Evolutionary conservation across 2,888 invertebrate genomes (phyloP), one percentile per base, ranked within the genome.

Genomic region (Ophion obscuratus): DNA sequence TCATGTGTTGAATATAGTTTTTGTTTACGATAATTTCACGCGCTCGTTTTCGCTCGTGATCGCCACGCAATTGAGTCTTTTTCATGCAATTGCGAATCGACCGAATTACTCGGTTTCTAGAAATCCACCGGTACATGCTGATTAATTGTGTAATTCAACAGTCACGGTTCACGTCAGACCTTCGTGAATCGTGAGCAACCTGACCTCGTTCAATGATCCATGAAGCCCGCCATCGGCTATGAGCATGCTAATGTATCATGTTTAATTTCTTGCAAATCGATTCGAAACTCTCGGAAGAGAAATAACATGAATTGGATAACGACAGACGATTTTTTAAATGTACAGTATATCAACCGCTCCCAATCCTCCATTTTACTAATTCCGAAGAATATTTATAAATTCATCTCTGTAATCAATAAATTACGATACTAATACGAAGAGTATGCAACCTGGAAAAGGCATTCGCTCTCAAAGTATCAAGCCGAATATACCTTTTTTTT

Each of bases 341-440:
- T 84, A 84, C 79, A 84, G 70, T 79, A 53, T 27, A 75, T 61
- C 11, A 61, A 24, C 36, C 47, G 17, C 24, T 53, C 57, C 66
- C 66, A 17, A 31, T 57, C 66, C 57, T 24, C 40, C 59, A 27
- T 66, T 80, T 64, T 27, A 66, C 73, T 74, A 73, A 53, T 71
- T 31, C 59, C 44, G 64, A 71, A 78, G 64, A 70, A 36, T 70
- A 80, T 20, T 53, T 47, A 61, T 70, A 79, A 75, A 62, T 75
- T 68, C 61, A 79, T 74, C 75, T 11, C 64, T 84, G 78, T 84
- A 84, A 68, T 80, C 83, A 80, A 84, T 84, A 84, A 84, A 80
- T 75, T 40, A 79, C 74, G 57, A 75, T 70, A 75, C 64, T 44
- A 79, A 40, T 67, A 31, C 61, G 27, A 47, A 68, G 67, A 67